Base-by-base conservation (phyloP, 2,113 vertebrate genomes). In the Hystrix brachyura region DNA sequence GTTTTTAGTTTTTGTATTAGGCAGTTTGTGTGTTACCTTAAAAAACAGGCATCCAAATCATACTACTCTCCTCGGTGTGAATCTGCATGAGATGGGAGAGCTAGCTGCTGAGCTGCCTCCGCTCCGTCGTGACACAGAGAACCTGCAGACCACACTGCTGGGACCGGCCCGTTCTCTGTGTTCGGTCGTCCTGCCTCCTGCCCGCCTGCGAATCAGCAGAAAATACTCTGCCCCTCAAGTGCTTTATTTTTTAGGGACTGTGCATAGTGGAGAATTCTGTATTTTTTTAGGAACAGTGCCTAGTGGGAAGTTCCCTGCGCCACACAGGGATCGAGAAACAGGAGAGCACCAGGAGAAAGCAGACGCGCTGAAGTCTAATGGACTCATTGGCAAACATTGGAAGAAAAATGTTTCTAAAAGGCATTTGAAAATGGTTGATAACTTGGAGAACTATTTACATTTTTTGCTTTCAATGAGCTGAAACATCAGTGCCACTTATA, bases 1-100 rank as follows among this genome's bases (percentile, higher is more conserved):
- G 14, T 80, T 90, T 96, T 43, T 11, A 57, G 34, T 53, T 78
- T 94, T 71, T 62, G 8, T 60, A 43, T 62, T 38, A 86, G 85
- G 59, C 25, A n/a, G 48, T 69, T 92, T 92, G 59, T 55, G 90
- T 65, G 93, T 95, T 89, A 86, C 51, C 72, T 97, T 92, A 64
- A 74, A 90, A 90, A 91, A 10, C 6, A 85, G 64, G 34, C 29
- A 65, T 69, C 13, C n/a, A 76, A 76, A 53, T 72, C 10, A 51
- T n/a, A 69, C 21, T 46, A 7, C 82, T 4, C 4, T 62, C 10
- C 48, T 85, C 64, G 21, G 0, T 48, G 17, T 67, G 69, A n/a
- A 12, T 78, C 76, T 94, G 4, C 19, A 38, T 12, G 17, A 32
- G 19, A 23, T 60, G 29, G 27, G 82, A 65, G 48, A 32, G 46